Conservation (phyloP, 1,140 invertebrate genomes). For the Battus philenor region DNA sequence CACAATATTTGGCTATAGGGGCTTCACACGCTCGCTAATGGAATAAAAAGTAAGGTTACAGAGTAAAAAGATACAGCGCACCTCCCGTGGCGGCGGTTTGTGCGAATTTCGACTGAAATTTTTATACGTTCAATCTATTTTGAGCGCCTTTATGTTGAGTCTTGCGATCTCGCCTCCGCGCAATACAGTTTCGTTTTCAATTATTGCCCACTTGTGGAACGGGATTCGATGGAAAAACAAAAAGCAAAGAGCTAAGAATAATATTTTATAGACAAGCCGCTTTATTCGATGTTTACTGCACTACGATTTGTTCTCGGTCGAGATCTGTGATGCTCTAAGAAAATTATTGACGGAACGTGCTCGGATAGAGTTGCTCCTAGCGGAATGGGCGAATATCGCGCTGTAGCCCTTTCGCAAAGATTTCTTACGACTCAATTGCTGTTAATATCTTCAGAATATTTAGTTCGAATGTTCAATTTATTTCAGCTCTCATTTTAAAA, state of each 20-base stretch:
- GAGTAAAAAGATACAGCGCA: slow-evolving; percentile 73
- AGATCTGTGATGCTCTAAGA: slow-evolving; percentile 68
- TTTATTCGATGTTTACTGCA: slow-evolving; percentile 71
- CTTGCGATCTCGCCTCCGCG: slow-evolving; percentile 58
- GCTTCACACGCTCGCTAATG: slow-evolving; percentile 69
- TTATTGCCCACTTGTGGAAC: slow-evolving; percentile 76
- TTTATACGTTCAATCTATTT: slow-evolving; percentile 75
- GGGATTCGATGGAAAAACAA: slow-evolving; percentile 68
- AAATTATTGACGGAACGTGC: slow-evolving; percentile 74
- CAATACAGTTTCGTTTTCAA: slow-evolving; percentile 72
- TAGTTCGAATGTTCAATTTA: slow-evolving; percentile 27
- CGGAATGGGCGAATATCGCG: slow-evolving; percentile 32
- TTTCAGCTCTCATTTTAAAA: slow-evolving; percentile 35
- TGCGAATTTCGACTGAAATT: slow-evolving; percentile 74
- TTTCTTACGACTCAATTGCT: slow-evolving; percentile 37
- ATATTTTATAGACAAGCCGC: slow-evolving; percentile 71
- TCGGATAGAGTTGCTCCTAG: slow-evolving; percentile 40
- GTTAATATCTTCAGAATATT: slow-evolving; percentile 40
- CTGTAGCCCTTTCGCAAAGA: slow-evolving; percentile 28
- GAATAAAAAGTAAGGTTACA: slow-evolving; percentile 76
- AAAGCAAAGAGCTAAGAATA: slow-evolving; percentile 61
- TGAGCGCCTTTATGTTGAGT: slow-evolving; percentile 70
- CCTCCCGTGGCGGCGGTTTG: slow-evolving; percentile 62
- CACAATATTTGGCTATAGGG: slow-evolving; percentile 71
- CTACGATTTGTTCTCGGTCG: slow-evolving; percentile 63